Evolutionary conservation across 2,797 vertebrate genomes (phyloP).

Genomic region (Discoglossus pictus): DNA sequence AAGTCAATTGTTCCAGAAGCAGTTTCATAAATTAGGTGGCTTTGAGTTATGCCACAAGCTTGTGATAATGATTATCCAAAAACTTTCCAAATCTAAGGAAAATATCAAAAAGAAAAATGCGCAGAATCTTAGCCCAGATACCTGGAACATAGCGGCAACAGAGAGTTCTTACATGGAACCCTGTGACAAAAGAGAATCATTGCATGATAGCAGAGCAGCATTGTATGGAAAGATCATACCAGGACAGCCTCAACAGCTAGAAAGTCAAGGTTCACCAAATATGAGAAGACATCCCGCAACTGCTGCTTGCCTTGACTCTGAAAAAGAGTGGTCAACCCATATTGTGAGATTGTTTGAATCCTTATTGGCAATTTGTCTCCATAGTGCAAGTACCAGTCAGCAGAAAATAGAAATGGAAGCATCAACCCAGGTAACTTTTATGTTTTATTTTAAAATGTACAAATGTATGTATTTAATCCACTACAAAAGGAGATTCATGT

Average conservation of each 20-base stretch:
- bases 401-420: slow-evolving; percentile 81
- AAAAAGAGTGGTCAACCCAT: slow-evolving; percentile 81
- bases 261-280: slow-evolving; percentile 39
- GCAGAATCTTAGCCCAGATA: neutral
- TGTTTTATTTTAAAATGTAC: too few species aligned
- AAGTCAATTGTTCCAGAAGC: slow-evolving; percentile 87
- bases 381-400: slow-evolving; percentile 76
- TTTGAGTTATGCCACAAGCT: slow-evolving; percentile 85
- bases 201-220: slow-evolving; percentile 12
- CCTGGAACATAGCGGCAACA: slow-evolving; percentile 34
- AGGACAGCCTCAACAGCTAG: slow-evolving; percentile 25
- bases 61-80: slow-evolving; percentile 87
- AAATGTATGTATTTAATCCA: too few species aligned
- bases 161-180: slow-evolving; percentile 39
- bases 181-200: slow-evolving; percentile 39
- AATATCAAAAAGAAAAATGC: slow-evolving; percentile 68
- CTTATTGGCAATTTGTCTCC: slow-evolving; percentile 90
- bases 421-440: slow-evolving; percentile 77
- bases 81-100: slow-evolving; percentile 72
- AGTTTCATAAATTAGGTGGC: slow-evolving; percentile 88
- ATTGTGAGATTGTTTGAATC: slow-evolving; percentile 90
- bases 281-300: slow-evolving; percentile 6
- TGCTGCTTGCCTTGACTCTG: slow-evolving; percentile 48
- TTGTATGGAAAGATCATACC: neutral
- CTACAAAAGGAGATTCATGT: too few species aligned